Conservation (phyloP, 2,888 invertebrate species). For the Patella ulyssiponensis region DNA sequence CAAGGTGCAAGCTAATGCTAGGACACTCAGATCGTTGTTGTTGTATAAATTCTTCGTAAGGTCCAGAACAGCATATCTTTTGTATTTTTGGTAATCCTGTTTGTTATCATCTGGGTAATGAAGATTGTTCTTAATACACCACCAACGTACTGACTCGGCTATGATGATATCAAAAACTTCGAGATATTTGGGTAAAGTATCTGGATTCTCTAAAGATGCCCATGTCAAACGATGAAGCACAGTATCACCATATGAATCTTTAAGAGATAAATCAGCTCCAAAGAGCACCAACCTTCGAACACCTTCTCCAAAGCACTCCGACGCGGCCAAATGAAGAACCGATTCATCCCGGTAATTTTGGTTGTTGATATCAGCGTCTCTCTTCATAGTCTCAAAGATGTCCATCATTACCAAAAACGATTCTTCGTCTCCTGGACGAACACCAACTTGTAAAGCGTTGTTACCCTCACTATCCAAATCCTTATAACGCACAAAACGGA, state of each 20-base stretch:
- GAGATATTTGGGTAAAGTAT: conserved; percentile 39
- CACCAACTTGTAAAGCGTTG: conserved; percentile 59
- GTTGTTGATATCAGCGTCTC: conserved; percentile 61
- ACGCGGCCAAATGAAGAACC: conserved; percentile 55
- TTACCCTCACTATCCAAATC: conserved; percentile 57
- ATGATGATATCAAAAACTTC: conserved; percentile 50
- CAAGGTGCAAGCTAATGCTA: conserved; percentile 56
- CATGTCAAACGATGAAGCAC: conserved; percentile 59
- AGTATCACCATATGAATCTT: conserved; percentile 60
- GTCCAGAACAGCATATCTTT: conserved; percentile 50
- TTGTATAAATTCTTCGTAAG: conserved; percentile 57
- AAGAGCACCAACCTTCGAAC: conserved; percentile 50
- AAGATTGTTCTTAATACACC: conserved; percentile 54
- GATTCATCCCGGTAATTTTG: conserved; percentile 49
- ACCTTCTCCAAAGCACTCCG: conserved; percentile 38
- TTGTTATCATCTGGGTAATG: conserved; percentile 53
- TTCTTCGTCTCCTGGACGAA: conserved; percentile 55
- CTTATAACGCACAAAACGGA: conserved; percentile 58
- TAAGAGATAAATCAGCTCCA: conserved; percentile 56
- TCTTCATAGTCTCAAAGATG: conserved; percentile 59
- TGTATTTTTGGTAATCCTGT: conserved; percentile 36
- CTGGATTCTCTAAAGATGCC: conserved; percentile 43
- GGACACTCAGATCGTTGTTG: conserved; percentile 53
- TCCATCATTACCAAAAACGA: conserved; percentile 58
- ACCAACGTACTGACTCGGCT: conserved; percentile 58